phyloP scores from a whole-genome alignment of 2,113 vertebrate genomes.

The Brachyistius frenatus region DNA sequence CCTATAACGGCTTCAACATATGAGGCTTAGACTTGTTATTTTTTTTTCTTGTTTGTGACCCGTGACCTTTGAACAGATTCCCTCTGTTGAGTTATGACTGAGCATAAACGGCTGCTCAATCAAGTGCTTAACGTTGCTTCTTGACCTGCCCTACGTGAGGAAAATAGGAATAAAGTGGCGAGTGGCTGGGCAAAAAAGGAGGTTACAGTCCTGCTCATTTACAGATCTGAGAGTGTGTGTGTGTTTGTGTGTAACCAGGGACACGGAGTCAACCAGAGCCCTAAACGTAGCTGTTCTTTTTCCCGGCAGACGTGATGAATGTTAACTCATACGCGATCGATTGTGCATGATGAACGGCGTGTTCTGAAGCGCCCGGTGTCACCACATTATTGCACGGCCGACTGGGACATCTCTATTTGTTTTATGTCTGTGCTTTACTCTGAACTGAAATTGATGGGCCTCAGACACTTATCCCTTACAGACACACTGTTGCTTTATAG shows the following conservation, averaged over 20 bases:
- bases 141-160: conserved; percentile 52
- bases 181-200: conserved; percentile 1
- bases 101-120: conserved; percentile 49
- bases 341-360: conserved; percentile 65
- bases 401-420: conserved; percentile 62
- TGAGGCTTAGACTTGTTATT: conserved; percentile 29
- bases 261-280: conserved; percentile 28
- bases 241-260: conserved; percentile 29
- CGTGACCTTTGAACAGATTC: conserved; percentile 45
- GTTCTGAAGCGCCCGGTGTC: conserved; percentile 54
- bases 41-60: conserved; percentile 41
- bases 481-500: conserved; percentile 44
- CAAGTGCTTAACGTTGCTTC: conserved; percentile 39
- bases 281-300: conserved; percentile 57
- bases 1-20: conserved; percentile 54
- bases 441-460: conserved; percentile 54
- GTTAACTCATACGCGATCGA: conserved; percentile 70
- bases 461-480: conserved; percentile 39
- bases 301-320: conserved; percentile 72
- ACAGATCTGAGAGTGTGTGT: conserved; percentile 12
- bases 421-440: conserved; percentile 58
- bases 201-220: conserved; percentile 23
- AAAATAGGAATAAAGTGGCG: conserved; percentile 45
- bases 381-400: conserved; percentile 47
- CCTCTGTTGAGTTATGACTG: conserved; percentile 37